Evolutionary conservation across 2,797 vertebrate genomes (phyloP), one percentile per base, ranked within the genome.

Genomic region (Syncerus caffer): DNA sequence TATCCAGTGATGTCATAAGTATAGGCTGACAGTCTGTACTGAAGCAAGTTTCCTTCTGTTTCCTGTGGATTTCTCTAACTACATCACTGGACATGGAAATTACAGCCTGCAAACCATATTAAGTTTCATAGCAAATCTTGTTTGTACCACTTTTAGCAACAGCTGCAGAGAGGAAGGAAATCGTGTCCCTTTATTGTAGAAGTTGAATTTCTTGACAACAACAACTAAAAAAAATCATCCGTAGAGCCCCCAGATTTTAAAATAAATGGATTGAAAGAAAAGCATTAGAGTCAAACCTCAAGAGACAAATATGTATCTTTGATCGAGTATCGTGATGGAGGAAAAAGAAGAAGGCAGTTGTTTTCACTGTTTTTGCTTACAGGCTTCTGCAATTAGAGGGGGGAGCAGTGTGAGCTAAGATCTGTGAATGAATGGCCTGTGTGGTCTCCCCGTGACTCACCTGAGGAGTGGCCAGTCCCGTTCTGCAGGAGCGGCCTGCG

Each of bases 21-120:
- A 1, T n/a, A 90, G 92, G 89, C 96, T 98, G 90, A 95, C 83
- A 82, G 50, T 67, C 71, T 58, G 12, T 57, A 12, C 96, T 57
- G 53, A 90, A 90, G 95, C 97, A 97, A 60, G 42, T 93, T 97
- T 57, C 78, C 91, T 96, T 96, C 89, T 90, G 71, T 96, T 98
- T 98, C 98, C 97, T 97, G 78, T 93, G 91, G 80, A 67, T 97
- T 97, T 97, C 91, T 98, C 17, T 83, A 85, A 92, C 85, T 50
- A 5, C 55, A 53, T 95, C 27, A 14, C 93, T 97, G 95, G 94
- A 58, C n/a, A 15, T 94, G 94, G 95, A 98, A 98, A 96, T 90
- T 88, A 90, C 47, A 92, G 83, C 96, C 97, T 96, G 51, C 71
- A 95, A 14, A 71, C 96, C 84, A 29, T 90, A 34, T 94, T 97